These are phyloP conservation scores for Hafferia zeledoni DNA, from an alignment of 2,797 vertebrate genomes.

Conservation along the genomic window DNA sequence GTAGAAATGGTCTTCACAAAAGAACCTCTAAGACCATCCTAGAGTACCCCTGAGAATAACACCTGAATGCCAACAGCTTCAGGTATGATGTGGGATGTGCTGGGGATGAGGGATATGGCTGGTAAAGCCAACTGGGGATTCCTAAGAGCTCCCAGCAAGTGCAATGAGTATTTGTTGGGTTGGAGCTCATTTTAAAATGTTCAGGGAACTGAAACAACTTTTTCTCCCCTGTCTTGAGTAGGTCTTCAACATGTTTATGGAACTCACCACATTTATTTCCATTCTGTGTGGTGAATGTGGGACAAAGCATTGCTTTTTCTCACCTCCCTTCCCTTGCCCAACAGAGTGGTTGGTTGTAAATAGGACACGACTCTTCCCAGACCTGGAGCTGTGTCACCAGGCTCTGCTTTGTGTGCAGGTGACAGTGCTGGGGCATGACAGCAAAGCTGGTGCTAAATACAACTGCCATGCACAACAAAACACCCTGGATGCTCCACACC, in stretches of 20 bases:
- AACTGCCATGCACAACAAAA: accelerated
- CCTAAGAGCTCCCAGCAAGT: not conserved
- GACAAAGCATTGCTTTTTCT: not conserved
- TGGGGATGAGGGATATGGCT: accelerated
- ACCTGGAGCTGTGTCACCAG: not conserved
- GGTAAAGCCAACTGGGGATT: not conserved
- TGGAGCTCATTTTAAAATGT: not conserved
- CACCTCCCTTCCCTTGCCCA: not conserved
- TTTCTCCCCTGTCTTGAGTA: not conserved
- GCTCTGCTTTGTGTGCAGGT: not conserved
- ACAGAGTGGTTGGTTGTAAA: not conserved
- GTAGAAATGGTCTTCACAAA: not conserved
- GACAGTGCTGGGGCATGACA: not conserved
- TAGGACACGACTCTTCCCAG: not conserved
- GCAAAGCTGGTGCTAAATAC: not conserved
- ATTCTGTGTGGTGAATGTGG: not conserved
- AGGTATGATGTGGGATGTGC: accelerated
- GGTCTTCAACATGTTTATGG: accelerated
- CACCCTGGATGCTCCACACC: accelerated
- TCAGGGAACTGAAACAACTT: not conserved
- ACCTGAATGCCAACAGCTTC: not conserved
- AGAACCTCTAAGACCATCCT: not conserved
- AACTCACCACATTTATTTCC: not conserved
- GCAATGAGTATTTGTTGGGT: not conserved
- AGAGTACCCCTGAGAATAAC: not conserved